A percentile compares a stretch with the other conserved stretches of the same genome.
Conservation (phyloP, 2,797 vertebrate species). For the Aeoliscus strigatus region DNA sequence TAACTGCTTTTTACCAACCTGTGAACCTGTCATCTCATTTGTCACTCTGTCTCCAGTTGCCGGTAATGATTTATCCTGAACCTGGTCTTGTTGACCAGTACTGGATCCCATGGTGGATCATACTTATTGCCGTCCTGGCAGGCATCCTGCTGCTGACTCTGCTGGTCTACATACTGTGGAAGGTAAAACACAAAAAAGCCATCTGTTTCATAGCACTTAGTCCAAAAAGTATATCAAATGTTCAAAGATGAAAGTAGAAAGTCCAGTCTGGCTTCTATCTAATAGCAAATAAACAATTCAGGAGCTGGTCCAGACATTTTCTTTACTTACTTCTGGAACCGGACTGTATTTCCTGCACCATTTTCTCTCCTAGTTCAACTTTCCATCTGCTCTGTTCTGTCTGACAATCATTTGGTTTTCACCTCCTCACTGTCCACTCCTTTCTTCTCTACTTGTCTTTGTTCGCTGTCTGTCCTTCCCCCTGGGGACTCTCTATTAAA, state of each 20-base stretch:
- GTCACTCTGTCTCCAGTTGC: conserved; percentile 66
- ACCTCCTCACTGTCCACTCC: conserved; percentile 23
- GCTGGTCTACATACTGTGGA: conserved; percentile 84
- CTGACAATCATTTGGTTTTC: no score
- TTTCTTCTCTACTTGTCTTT: conserved; percentile 21
- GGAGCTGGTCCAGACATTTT: no score
- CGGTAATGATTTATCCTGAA: conserved; percentile 86
- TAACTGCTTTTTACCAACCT: no score
- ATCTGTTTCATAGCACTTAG: no score
- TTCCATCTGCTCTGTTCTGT: no score
- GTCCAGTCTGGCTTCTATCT: no score
- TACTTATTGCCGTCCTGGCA: conserved; percentile 82
- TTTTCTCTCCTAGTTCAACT: no score
- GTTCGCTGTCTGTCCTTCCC: conserved; percentile 15
- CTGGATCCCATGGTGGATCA: conserved; percentile 88
- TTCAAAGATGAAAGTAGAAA: no score
- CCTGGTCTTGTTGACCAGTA: conserved; percentile 70
- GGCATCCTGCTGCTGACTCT: conserved; percentile 83
- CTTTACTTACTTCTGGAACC: no score
- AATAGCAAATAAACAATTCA: no score
- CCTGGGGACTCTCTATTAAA: conserved; percentile 17
- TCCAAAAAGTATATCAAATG: no score
- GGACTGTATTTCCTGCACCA: no score
- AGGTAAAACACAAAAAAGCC: conserved; percentile 71
- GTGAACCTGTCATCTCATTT: neutral